Base-by-base conservation (phyloP, 2,797 vertebrate species). In the Lepus townsendii region DNA sequence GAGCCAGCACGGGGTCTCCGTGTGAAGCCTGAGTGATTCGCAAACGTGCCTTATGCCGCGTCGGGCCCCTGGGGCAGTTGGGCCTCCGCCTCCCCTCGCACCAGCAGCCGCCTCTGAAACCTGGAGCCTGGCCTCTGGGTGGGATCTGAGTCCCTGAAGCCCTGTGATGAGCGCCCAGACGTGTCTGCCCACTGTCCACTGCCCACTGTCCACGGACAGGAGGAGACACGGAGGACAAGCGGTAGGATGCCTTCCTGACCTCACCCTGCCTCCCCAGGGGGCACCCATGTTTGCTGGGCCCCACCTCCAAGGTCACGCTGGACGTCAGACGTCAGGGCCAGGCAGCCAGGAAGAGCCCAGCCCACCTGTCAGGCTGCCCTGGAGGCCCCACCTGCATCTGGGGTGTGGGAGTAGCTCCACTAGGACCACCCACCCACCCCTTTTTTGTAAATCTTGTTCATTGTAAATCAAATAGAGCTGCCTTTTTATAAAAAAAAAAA, bases 381-480 rank as follows among this genome's bases (percentile, higher is more conserved):
- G 68, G 57, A 54, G 80, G 75, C 86, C 52, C 85, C 30, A 19
- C 22, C 66, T 24, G 7, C 22, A 60, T 65, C 88, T 79, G 47
- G 35, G 63, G 47, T 9, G n/a, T 26, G 6, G 66, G 66, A 62
- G 38, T 83, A 38, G 92, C 79, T 35, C 92, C 0, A 12, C 84
- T 50, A 62, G 90, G 83, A 68, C 76, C 47, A 32, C 72, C 71
- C 87, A 78, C 4, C 8, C 7, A 47, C 42, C 9, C 60, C 93
- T 79, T 62, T 96, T 98, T 98, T 98, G 98, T 98, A 98, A 98
- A 98, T 98, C 97, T 96, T 98, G 98, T 98, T 98, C 86, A 98
- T 98, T 98, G 97, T 98, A 98, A 98, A 98, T 98, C 97, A 97
- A 98, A 98, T 98, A 98, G 94, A 98, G 38, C 76, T 87, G 94